These are phyloP conservation scores for Panagrolaimus sp. DNA, from an alignment of 1,140 invertebrate genomes.

Conservation along the genomic window DNA sequence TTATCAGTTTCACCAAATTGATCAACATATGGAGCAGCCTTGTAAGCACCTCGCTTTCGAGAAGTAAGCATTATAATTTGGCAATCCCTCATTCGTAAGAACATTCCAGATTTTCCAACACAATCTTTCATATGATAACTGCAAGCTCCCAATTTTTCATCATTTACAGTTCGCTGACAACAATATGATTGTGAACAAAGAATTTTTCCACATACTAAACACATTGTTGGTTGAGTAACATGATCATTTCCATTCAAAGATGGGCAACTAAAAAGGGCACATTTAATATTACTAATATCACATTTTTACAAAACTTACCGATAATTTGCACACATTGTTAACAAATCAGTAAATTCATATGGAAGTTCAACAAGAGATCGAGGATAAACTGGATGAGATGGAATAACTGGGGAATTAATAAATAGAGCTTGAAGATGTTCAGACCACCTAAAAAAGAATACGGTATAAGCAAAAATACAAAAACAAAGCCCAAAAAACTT, in stretches of 20 bases:
- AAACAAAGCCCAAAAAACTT: conserved; percentile 1
- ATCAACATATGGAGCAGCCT: conserved; percentile 87
- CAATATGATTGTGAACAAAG: conserved; percentile 93
- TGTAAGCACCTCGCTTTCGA: conserved; percentile 69
- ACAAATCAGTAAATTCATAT: conserved; percentile 5
- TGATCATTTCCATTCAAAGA: conserved; percentile 68
- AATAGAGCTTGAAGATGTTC: not conserved
- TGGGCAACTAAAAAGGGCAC: conserved; percentile 60
- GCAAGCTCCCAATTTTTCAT: conserved; percentile 78
- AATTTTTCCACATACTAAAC: conserved; percentile 85
- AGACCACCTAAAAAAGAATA: not conserved
- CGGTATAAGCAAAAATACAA: conserved; percentile 22
- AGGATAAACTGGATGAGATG: not conserved
- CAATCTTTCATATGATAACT: conserved; percentile 91
- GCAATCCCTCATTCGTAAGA: conserved; percentile 87
- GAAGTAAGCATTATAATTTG: conserved; percentile 70
- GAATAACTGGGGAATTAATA: not conserved
- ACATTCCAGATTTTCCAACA: conserved; percentile 86
- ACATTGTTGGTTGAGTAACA: conserved; percentile 90
- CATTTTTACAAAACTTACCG: conserved; percentile 28
- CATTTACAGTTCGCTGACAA: conserved; percentile 72
- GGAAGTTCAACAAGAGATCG: not conserved
- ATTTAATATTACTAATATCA: conserved; percentile 21
- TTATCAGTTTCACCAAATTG: conserved; percentile 92
- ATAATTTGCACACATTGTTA: not conserved